These are phyloP conservation scores for Sminthurinus aureus DNA, from an alignment of 2,888 invertebrate species.

Conservation along the genomic window DNA sequence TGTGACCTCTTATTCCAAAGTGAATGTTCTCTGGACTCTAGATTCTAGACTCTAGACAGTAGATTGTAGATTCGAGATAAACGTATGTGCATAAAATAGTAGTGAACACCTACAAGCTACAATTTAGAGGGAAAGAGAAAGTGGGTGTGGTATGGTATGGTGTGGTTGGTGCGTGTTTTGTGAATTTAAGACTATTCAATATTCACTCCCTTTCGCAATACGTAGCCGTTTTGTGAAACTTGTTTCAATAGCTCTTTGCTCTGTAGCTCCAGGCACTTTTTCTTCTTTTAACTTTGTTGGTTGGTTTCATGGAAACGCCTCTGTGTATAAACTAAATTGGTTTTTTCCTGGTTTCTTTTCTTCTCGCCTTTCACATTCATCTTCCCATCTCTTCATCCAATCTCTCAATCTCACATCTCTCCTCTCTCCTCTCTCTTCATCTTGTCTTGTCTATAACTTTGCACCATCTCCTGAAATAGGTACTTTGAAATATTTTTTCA, in stretches of 20 bases:
- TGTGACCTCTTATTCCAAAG: too few species aligned
- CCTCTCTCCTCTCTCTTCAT: neutral
- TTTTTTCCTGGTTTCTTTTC: neutral
- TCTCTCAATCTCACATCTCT: neutral
- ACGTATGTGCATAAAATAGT: too few species aligned
- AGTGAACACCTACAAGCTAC: too few species aligned
- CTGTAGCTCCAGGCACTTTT: slow-evolving; percentile 6
- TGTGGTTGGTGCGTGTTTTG: neutral
- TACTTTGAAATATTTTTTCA: slow-evolving; percentile 6
- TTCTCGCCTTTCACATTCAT: neutral
- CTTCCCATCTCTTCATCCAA: neutral
- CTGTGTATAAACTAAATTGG: slow-evolving; percentile 27
- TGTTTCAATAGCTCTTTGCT: too few species aligned
- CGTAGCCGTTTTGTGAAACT: slow-evolving; percentile 18
- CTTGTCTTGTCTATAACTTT: slow-evolving; percentile 19
- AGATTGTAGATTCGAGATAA: too few species aligned
- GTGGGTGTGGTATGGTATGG: neutral
- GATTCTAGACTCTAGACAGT: too few species aligned
- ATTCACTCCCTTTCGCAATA: neutral
- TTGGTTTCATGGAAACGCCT: neutral
- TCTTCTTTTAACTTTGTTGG: slow-evolving; percentile 34
- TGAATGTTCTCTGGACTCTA: too few species aligned
- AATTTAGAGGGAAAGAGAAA: neutral
- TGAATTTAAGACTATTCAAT: neutral
- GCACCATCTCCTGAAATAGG: slow-evolving; percentile 20